A percentile compares a stretch with the other conserved stretches of the same genome.
Evolutionary conservation across 2,888 invertebrate genomes (phyloP).

Genomic region (Axea sp.): DNA sequence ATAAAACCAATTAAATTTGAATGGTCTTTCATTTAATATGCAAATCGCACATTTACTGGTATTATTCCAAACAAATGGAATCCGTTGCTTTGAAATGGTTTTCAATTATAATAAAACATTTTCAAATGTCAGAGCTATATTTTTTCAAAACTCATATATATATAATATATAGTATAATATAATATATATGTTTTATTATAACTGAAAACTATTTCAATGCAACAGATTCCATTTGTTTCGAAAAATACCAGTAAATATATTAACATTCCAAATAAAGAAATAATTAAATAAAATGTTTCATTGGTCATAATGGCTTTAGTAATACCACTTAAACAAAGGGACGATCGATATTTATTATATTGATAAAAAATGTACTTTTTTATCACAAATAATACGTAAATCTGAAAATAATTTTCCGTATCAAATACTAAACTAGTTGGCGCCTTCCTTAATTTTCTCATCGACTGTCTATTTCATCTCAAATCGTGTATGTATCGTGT

Average conservation of each 20-base stretch:
- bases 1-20: constrained; percentile 31
- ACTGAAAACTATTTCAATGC: too few relatives aligned
- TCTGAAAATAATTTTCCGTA: constrained; percentile 39
- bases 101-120: constrained; percentile 16
- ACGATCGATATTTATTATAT: too few relatives aligned
- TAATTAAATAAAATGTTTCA: too few relatives aligned
- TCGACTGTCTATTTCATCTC: constrained; percentile 57
- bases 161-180: too few relatives aligned
- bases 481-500: constrained; percentile 64
- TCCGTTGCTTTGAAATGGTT: constrained; percentile 1
- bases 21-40: constrained; percentile 27
- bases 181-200: too few relatives aligned
- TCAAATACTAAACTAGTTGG: constrained; percentile 35
- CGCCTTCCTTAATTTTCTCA: constrained; percentile 61
- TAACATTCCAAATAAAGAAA: too few relatives aligned
- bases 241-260: too few relatives aligned
- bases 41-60: constrained; percentile 15
- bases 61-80: constrained; percentile 5
- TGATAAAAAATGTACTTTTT: background rate
- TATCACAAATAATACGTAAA: constrained; percentile 1
- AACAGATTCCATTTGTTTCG: too few relatives aligned
- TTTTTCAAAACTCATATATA: too few relatives aligned
- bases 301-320: too few relatives aligned
- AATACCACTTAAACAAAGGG: too few relatives aligned
- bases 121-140: background rate